phyloP scores from a whole-genome alignment of 2,888 invertebrate genomes.

The Ectropis crepuscularia region DNA sequence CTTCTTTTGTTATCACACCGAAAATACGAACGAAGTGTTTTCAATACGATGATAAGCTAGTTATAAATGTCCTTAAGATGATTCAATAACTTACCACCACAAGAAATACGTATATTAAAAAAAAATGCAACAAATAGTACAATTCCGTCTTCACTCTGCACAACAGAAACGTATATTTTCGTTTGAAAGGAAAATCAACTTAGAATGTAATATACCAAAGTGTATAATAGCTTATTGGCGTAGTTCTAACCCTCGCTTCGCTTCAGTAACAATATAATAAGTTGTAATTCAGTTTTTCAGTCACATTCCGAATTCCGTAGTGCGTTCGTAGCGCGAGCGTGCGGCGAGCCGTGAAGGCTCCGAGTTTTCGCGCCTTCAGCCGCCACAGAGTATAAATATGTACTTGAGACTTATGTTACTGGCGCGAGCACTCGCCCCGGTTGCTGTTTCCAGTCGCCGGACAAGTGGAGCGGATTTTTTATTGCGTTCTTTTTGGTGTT shows the following conservation, averaged over 20 bases:
- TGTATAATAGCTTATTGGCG: too few relatives aligned
- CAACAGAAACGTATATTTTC: too few relatives aligned
- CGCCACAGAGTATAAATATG: neutral
- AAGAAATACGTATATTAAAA: too few relatives aligned
- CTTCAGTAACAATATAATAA: neutral
- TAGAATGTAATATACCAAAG: too few relatives aligned
- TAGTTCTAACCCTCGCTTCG: neutral
- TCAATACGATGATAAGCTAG: too few relatives aligned
- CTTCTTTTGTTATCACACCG: too few relatives aligned
- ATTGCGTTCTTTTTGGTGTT: neutral
- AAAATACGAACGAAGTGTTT: too few relatives aligned
- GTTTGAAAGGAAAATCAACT: too few relatives aligned
- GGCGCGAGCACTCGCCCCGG: slow-evolving; percentile 10
- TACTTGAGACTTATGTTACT: neutral
- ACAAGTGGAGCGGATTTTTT: neutral
- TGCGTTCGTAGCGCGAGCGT: slow-evolving; percentile 48
- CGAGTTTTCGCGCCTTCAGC: slow-evolving; percentile 49
- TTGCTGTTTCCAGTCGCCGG: slow-evolving; percentile 10
- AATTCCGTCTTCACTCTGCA: too few relatives aligned
- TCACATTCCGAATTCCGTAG: slow-evolving; percentile 29
- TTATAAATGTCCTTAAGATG: too few relatives aligned
- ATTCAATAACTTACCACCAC: too few relatives aligned
- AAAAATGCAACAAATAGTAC: too few relatives aligned
- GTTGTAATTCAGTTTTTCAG: slow-evolving; percentile 4
- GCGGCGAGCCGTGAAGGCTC: slow-evolving; percentile 61